Percentiles rank a stretch among this genome's conserved stretches.
phyloP scores from a whole-genome alignment of 2,888 invertebrate genomes.

The Ellobium chinense region DNA sequence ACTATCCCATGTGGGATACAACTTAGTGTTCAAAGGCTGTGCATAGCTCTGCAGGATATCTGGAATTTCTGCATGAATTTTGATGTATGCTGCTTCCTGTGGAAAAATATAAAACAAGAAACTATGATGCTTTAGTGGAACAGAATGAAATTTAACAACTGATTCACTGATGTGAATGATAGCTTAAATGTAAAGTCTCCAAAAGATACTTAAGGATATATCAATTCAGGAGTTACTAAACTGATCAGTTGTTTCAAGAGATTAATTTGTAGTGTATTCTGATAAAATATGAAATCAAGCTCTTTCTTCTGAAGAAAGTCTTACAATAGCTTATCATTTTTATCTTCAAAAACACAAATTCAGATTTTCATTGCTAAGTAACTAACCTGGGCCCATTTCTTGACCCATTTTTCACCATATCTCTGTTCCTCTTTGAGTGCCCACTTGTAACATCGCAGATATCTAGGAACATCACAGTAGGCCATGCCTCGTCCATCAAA shows the following conservation, averaged over 20 bases:
- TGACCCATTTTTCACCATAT: conserved; percentile 79
- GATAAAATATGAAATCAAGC: too few relatives aligned
- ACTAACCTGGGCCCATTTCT: conserved; percentile 79
- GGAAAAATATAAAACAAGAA: neutral
- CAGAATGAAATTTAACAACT: too few relatives aligned
- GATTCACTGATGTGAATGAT: too few relatives aligned
- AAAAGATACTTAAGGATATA: too few relatives aligned
- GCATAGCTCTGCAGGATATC: conserved; percentile 70
- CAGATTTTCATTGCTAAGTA: too few relatives aligned
- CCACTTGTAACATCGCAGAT: conserved; percentile 76
- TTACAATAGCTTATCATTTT: too few relatives aligned
- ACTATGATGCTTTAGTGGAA: too few relatives aligned
- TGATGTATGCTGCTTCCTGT: conserved; percentile 77
- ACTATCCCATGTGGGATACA: conserved; percentile 74
- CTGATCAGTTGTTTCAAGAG: too few relatives aligned
- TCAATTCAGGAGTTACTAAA: too few relatives aligned
- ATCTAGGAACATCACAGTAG: conserved; percentile 74
- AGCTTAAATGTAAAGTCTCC: too few relatives aligned
- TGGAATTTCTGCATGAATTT: conserved; percentile 76
- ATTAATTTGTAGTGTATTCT: too few relatives aligned
- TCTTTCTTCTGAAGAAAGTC: too few relatives aligned
- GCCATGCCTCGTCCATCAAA: conserved; percentile 78
- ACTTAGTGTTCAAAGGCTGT: conserved; percentile 66
- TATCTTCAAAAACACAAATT: neutral
- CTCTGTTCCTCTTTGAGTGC: conserved; percentile 75